These are phyloP conservation scores for Malacoctenus gilli DNA, from an alignment of 2,797 vertebrate species.

Conservation along the genomic window DNA sequence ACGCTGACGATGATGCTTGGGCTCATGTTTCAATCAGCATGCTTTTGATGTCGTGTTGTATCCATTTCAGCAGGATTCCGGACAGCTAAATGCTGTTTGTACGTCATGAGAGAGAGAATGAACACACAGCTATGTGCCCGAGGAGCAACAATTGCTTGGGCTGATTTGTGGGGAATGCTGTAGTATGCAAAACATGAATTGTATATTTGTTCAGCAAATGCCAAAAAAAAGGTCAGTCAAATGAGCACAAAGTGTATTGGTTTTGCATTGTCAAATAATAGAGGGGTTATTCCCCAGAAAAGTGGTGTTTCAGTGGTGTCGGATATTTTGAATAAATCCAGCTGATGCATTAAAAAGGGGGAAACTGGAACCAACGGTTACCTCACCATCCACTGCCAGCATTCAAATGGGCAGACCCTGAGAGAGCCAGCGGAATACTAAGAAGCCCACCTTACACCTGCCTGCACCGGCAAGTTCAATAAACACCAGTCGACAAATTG, in stretches of 20 bases:
- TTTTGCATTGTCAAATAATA: not conserved
- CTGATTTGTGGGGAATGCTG: conserved; percentile 9
- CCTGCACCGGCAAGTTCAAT: conserved; percentile 60
- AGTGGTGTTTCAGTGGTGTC: conserved; percentile 11
- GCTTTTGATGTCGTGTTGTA: too few species aligned
- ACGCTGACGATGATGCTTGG: too few species aligned
- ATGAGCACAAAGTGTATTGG: not conserved
- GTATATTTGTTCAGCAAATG: conserved; percentile 5
- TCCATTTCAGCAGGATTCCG: too few species aligned
- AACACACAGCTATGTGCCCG: conserved; percentile 15
- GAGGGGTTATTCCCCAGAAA: conserved; percentile 10
- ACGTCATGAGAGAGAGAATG: conserved; percentile 10
- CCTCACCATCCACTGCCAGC: conserved; percentile 36
- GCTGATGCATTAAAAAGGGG: conserved; percentile 6
- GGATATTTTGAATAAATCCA: conserved; percentile 12
- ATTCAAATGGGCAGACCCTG: conserved; percentile 53
- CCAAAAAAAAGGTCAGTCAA: not conserved
- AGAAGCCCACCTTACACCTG: conserved; percentile 77
- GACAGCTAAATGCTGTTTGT: not conserved
- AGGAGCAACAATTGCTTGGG: conserved; percentile 62
- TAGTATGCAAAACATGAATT: conserved; percentile 15
- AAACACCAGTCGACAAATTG: conserved; percentile 62
- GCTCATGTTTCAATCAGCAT: too few species aligned
- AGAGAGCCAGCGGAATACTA: conserved; percentile 68
- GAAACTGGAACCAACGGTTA: conserved; percentile 31